Evolutionary conservation across 2,113 vertebrate species (phyloP).

Genomic region (Hemicordylus capensis): DNA sequence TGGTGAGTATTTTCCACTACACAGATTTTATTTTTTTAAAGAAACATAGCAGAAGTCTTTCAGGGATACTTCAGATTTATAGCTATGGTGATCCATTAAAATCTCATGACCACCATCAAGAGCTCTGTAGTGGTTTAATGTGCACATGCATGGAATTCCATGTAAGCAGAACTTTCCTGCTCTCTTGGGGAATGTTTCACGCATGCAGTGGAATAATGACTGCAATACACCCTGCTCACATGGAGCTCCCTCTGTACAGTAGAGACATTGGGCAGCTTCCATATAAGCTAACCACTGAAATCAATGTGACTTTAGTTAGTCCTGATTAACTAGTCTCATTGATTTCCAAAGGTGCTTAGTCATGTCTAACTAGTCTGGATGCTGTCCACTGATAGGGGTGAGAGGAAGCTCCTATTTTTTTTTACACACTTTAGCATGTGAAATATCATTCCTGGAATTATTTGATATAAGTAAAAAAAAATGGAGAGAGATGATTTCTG

Average conservation of each 20-base stretch:
- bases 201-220: neutral
- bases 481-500: conserved; percentile 51
- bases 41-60: neutral
- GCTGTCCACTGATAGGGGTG: too few relatives aligned
- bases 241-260: too few relatives aligned
- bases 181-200: neutral
- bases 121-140: neutral
- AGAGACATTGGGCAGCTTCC: too few relatives aligned
- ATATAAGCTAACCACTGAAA: too few relatives aligned
- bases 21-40: neutral
- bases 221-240: conserved; percentile 20
- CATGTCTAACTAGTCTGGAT: too few relatives aligned
- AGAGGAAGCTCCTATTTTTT: too few relatives aligned
- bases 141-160: neutral
- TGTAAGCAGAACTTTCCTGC: neutral
- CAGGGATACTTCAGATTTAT: neutral
- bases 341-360: too few relatives aligned
- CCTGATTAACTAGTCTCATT: too few relatives aligned
- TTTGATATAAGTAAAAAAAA: conserved; percentile 54
- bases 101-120: neutral
- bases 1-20: conserved; percentile 11
- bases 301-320: too few relatives aligned
- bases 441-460: conserved; percentile 52
- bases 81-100: neutral
- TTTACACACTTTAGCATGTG: conserved; percentile 16